Percentiles rank a stretch among this genome's conserved stretches.
Evolutionary conservation across 2,888 invertebrate genomes (phyloP).

Genomic region (Stenichneumon culpator): DNA sequence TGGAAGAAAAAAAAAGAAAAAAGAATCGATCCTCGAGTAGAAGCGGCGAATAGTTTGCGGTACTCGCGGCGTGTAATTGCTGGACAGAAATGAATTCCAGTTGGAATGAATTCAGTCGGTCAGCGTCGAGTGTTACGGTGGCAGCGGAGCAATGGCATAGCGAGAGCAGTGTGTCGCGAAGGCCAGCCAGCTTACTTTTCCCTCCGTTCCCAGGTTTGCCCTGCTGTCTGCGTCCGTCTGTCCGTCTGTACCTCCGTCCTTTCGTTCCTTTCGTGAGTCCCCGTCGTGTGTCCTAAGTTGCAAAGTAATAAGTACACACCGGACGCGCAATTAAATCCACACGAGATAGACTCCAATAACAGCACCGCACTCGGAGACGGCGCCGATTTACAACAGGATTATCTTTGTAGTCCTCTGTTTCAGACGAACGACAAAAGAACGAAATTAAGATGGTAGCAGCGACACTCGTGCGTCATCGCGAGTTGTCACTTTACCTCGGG

Average conservation of each 20-base stretch:
- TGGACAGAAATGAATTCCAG: constrained; percentile 67
- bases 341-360: constrained; percentile 19
- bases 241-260: constrained; percentile 51
- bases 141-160: constrained; percentile 45
- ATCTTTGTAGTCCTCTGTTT: background rate
- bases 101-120: constrained; percentile 66
- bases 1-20: constrained; percentile 25
- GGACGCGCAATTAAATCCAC: constrained; percentile 59
- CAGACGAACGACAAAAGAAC: constrained; percentile 10
- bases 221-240: constrained; percentile 46
- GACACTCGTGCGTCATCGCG: constrained; percentile 21
- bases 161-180: constrained; percentile 76
- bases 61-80: constrained; percentile 66
- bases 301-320: constrained; percentile 51
- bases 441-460: constrained; percentile 4
- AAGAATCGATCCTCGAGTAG: constrained; percentile 43
- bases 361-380: too few relatives aligned
- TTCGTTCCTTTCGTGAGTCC: constrained; percentile 64
- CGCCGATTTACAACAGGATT: background rate
- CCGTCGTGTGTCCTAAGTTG: constrained; percentile 53
- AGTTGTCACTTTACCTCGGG: background rate
- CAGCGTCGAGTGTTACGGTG: constrained; percentile 53
- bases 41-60: constrained; percentile 61
- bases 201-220: constrained; percentile 76
- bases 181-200: constrained; percentile 81